Percentiles rank a stretch among this genome's conserved stretches.
These are phyloP conservation scores for Andrena chrysosceles DNA, from an alignment of 2,888 invertebrate genomes.

Conservation along the genomic window DNA sequence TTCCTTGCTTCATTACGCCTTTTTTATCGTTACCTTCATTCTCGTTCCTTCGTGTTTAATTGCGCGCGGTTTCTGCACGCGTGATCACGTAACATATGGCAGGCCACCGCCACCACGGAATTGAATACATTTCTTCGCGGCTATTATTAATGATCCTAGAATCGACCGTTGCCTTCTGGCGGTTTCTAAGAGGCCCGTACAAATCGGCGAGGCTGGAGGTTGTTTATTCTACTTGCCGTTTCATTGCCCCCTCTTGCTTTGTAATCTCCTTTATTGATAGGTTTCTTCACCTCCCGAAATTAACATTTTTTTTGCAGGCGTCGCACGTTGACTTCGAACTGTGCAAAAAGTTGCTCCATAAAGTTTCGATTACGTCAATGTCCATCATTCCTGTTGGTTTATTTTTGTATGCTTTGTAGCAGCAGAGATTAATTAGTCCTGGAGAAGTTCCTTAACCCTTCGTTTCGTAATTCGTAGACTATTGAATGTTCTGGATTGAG, in stretches of 20 bases:
- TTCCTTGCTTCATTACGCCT: slow-evolving; percentile 27
- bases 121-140: slow-evolving; percentile 34
- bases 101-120: slow-evolving; percentile 21
- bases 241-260: neutral
- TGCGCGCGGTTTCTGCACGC: slow-evolving; percentile 24
- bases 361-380: neutral
- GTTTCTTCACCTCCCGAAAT: slow-evolving; percentile 34
- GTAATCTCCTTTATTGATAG: slow-evolving; percentile 31
- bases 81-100: slow-evolving; percentile 45
- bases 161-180: slow-evolving; percentile 15
- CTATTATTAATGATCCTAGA: slow-evolving; percentile 26
- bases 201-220: slow-evolving; percentile 5
- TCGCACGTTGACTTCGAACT: neutral
- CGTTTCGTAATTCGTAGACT: neutral
- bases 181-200: neutral
- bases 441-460: neutral
- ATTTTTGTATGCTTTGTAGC: neutral
- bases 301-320: slow-evolving; percentile 19
- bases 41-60: slow-evolving; percentile 44
- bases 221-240: slow-evolving; percentile 28
- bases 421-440: neutral
- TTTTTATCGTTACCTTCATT: slow-evolving; percentile 30
- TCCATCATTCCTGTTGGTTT: neutral
- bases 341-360: slow-evolving; percentile 7
- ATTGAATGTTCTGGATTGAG: neutral